Evolutionary conservation across 2,113 vertebrate genomes (phyloP).

Genomic region (Ptilonorhynchus violaceus): DNA sequence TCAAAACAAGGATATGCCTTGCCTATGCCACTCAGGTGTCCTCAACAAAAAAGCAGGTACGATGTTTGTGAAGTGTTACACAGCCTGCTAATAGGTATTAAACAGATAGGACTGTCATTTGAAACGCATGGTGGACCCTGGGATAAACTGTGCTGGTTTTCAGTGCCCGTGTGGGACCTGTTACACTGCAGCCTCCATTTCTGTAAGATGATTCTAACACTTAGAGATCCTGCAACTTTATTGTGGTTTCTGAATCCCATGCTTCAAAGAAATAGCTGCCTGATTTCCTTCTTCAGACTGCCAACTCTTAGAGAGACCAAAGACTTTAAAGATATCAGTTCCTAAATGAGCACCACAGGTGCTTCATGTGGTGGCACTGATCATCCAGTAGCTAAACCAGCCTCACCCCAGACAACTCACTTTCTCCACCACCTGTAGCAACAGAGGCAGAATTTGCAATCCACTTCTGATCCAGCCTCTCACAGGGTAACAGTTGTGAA

Average conservation of each 20-base stretch:
- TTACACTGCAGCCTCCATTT: background rate
- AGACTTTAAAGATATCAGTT: background rate
- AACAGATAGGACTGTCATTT: background rate
- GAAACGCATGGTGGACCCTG: background rate
- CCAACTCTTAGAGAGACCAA: background rate
- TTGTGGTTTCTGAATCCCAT: background rate
- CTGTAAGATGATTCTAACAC: background rate
- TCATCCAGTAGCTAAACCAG: background rate
- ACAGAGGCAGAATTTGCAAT: background rate
- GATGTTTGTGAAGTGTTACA: conserved; percentile 29
- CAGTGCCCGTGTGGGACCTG: background rate
- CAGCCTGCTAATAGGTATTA: background rate
- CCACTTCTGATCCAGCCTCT: background rate
- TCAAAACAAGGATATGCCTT: background rate
- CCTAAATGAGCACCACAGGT: background rate
- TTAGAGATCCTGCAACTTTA: background rate
- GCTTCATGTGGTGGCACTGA: background rate
- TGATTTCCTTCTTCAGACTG: background rate
- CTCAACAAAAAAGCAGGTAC: conserved; percentile 3
- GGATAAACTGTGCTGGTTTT: background rate
- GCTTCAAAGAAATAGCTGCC: background rate
- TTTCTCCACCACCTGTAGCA: background rate
- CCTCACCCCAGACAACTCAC: background rate
- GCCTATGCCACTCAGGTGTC: conserved; percentile 20
- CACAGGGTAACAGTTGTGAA: background rate